Evolutionary conservation across 1,140 invertebrate species (phyloP).

Genomic region (Drosophila grimshawi): DNA sequence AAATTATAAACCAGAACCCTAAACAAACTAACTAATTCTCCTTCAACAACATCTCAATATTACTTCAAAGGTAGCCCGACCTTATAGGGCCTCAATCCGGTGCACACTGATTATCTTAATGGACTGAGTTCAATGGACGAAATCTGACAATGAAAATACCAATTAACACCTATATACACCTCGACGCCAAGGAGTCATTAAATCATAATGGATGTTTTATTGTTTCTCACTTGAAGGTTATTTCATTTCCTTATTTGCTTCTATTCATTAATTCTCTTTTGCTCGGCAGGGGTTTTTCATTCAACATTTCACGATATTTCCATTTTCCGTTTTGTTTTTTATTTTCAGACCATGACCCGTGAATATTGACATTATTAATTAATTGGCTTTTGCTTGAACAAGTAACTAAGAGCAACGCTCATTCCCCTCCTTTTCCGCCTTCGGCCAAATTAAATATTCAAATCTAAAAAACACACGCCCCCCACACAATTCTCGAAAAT

Average conservation of each 20-base stretch:
- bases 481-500: conserved; percentile 1
- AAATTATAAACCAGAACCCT: no score
- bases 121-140: background rate
- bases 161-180: conserved; percentile 7
- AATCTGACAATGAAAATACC: background rate
- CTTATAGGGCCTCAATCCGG: background rate
- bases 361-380: conserved; percentile 79
- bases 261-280: conserved; percentile 13
- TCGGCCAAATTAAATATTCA: conserved; percentile 77
- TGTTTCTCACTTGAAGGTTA: conserved; percentile 11
- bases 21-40: background rate
- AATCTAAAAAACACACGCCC: conserved; percentile 60
- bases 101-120: background rate
- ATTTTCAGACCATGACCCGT: conserved; percentile 12
- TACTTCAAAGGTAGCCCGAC: no score
- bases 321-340: conserved; percentile 16
- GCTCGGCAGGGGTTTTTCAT: background rate
- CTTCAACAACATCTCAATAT: no score
- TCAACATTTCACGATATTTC: conserved; percentile 20
- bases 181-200: background rate
- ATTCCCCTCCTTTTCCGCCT: conserved; percentile 26
- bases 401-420: conserved; percentile 34
- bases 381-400: conserved; percentile 73
- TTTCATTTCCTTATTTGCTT: background rate
- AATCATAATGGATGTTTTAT: conserved; percentile 14